Conservation (phyloP, 2,113 vertebrate species). For the Muntiacus reevesi region DNA sequence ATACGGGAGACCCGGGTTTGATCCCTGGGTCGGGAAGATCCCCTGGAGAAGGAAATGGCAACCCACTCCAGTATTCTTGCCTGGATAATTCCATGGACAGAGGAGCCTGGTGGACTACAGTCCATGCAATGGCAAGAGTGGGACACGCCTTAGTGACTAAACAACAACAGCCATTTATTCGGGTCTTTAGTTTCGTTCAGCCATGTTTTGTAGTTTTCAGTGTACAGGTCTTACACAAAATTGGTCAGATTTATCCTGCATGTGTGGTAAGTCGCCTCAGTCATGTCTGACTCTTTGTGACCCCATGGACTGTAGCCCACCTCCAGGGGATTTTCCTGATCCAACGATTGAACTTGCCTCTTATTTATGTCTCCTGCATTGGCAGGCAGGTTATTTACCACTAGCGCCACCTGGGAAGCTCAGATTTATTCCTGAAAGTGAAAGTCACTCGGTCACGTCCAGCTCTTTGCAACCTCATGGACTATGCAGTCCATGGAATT, state of each 20-base stretch:
- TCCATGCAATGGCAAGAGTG: background rate
- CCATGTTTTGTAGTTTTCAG: background rate
- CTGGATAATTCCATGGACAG: background rate
- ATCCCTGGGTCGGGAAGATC: background rate
- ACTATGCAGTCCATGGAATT: background rate
- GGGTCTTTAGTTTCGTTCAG: background rate
- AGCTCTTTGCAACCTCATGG: background rate
- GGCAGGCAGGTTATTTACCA: background rate
- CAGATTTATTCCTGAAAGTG: background rate
- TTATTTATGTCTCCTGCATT: background rate
- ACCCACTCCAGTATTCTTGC: background rate
- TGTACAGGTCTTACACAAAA: background rate
- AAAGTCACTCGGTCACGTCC: background rate
- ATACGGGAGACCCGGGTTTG: background rate
- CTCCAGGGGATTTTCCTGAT: background rate
- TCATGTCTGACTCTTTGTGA: background rate
- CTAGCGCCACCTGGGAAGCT: background rate
- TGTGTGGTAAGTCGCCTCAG: background rate
- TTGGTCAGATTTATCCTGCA: background rate
- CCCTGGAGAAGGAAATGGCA: background rate
- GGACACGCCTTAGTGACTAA: background rate
- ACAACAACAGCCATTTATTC: background rate
- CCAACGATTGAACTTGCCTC: background rate
- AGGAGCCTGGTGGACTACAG: background rate
- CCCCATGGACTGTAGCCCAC: background rate